A percentile compares a stretch with the other conserved stretches of the same genome.
Evolutionary conservation across 2,888 invertebrate genomes (phyloP).

Genomic region (Gastracanthus pulcherrimus): DNA sequence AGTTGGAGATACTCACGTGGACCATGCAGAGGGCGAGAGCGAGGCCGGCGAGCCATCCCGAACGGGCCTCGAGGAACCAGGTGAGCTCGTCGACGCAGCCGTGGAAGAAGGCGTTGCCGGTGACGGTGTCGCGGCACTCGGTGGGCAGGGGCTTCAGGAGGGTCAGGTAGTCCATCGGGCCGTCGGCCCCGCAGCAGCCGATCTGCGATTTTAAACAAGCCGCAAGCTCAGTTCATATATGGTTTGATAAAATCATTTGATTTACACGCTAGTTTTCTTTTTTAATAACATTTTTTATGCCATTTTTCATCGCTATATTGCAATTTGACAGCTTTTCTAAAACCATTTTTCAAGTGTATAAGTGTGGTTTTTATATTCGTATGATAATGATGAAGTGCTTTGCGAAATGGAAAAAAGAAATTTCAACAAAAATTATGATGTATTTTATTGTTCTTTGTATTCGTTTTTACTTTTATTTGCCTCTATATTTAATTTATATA

Average conservation of each 20-base stretch:
- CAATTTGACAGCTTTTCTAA: too few relatives aligned
- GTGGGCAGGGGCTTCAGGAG: slow-evolving; percentile 88
- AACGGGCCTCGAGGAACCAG: slow-evolving; percentile 91
- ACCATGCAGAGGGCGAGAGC: slow-evolving; percentile 88
- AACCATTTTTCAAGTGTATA: too few relatives aligned
- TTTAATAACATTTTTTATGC: neutral
- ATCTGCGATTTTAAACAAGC: too few relatives aligned
- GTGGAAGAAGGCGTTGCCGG: slow-evolving; percentile 92
- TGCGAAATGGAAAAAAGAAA: too few relatives aligned
- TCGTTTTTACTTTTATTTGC: too few relatives aligned
- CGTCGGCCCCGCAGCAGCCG: slow-evolving; percentile 94
- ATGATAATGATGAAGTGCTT: too few relatives aligned
- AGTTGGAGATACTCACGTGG: slow-evolving; percentile 82
- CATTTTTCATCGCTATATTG: neutral
- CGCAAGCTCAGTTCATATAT: too few relatives aligned
- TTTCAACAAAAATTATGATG: too few relatives aligned
- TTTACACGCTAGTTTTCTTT: neutral
- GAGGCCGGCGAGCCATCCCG: slow-evolving; percentile 90
- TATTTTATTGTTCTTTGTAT: too few relatives aligned
- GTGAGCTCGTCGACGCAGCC: slow-evolving; percentile 93
- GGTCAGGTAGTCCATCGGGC: slow-evolving; percentile 89
- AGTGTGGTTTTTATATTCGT: too few relatives aligned
- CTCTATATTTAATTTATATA: too few relatives aligned
- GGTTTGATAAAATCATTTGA: too few relatives aligned
- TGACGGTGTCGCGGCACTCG: slow-evolving; percentile 91